Percentiles rank a stretch among this genome's conserved stretches.
Evolutionary conservation across 2,888 invertebrate genomes (phyloP).

Genomic region (Agonopterix alstromeriana): DNA sequence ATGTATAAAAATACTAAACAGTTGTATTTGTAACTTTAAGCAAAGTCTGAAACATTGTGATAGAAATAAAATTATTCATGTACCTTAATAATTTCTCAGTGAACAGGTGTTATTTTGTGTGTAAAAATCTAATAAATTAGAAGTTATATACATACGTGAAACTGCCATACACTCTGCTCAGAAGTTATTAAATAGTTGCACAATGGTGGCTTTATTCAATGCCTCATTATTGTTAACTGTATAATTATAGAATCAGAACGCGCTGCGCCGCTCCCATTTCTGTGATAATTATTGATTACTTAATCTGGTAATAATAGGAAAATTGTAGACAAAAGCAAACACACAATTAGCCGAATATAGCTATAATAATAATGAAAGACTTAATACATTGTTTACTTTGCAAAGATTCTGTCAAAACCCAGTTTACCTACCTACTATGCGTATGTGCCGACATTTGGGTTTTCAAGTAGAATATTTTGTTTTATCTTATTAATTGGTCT

Average conservation of each 20-base stretch:
- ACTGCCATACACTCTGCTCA: conserved; percentile 4
- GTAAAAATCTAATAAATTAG: conserved; percentile 19
- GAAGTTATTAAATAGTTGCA: neutral
- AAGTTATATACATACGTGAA: conserved; percentile 1
- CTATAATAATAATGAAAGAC: too few relatives aligned
- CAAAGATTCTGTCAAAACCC: too few relatives aligned
- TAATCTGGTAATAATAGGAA: neutral
- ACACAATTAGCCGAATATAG: neutral
- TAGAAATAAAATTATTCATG: conserved; percentile 47
- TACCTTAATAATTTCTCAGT: conserved; percentile 26
- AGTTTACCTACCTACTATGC: too few relatives aligned
- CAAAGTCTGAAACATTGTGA: conserved; percentile 57
- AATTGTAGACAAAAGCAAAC: neutral
- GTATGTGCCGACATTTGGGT: too few relatives aligned
- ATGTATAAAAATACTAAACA: conserved; percentile 33
- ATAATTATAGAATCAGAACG: neutral
- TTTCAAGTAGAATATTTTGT: too few relatives aligned
- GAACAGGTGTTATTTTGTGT: conserved; percentile 19
- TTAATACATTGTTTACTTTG: too few relatives aligned
- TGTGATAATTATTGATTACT: neutral
- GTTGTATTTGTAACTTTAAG: conserved; percentile 31
- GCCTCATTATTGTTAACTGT: neutral
- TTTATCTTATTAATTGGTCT: too few relatives aligned
- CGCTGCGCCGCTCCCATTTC: neutral
- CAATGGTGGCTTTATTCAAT: neutral